These are phyloP conservation scores for Laodelphax striatellus DNA, from an alignment of 1,140 invertebrate species.

Conservation along the genomic window DNA sequence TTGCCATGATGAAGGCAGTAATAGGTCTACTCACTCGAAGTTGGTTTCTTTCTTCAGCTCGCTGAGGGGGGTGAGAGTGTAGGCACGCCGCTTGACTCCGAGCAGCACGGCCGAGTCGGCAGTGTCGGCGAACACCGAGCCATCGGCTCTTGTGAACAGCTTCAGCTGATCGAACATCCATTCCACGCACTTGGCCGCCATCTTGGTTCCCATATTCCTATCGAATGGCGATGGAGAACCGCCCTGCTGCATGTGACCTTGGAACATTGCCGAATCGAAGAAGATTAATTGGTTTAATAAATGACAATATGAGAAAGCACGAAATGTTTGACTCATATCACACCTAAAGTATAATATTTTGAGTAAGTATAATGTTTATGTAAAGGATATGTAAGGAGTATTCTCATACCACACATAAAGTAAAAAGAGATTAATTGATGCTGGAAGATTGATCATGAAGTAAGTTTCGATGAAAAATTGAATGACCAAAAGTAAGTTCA, in stretches of 20 bases:
- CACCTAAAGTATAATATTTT: too few species aligned
- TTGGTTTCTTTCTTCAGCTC: slow-evolving; percentile 79
- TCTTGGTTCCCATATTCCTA: slow-evolving; percentile 96
- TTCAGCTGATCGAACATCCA: slow-evolving; percentile 72
- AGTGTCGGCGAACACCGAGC: slow-evolving; percentile 43
- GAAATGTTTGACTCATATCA: too few species aligned
- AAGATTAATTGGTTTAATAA: too few species aligned
- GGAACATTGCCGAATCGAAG: slow-evolving; percentile 17
- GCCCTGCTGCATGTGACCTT: slow-evolving; percentile 92
- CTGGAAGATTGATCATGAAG: too few species aligned
- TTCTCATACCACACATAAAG: too few species aligned
- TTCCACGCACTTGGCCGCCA: slow-evolving; percentile 87
- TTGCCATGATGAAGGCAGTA: too few species aligned
- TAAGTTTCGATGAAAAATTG: too few species aligned
- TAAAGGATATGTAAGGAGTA: too few species aligned
- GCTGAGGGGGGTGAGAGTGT: slow-evolving; percentile 83
- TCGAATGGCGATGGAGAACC: slow-evolving; percentile 98
- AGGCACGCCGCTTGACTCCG: slow-evolving; percentile 80
- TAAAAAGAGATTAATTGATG: too few species aligned
- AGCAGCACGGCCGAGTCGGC: slow-evolving; percentile 67
- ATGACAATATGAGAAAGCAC: too few species aligned
- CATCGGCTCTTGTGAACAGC: slow-evolving; percentile 42
- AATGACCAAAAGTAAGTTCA: too few species aligned
- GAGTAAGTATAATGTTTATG: too few species aligned
- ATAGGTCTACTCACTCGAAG: slow-evolving; percentile 65